These are phyloP conservation scores for Hyposoter didymator DNA, from an alignment of 2,888 invertebrate genomes.

Conservation along the genomic window DNA sequence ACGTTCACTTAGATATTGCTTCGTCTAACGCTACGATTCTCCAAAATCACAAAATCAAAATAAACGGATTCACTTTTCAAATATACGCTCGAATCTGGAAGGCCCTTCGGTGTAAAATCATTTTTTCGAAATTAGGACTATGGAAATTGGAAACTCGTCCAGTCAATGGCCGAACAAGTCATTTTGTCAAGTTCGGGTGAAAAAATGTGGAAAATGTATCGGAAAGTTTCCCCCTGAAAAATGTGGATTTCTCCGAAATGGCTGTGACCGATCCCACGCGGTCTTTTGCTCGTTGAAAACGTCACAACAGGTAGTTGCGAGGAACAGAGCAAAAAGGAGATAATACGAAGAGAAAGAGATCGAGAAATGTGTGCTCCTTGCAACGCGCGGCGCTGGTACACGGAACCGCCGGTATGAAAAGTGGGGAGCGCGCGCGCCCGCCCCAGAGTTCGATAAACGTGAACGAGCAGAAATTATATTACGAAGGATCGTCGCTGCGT, in stretches of 20 bases:
- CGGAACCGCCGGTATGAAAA: constrained; percentile 54
- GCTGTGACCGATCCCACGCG: constrained; percentile 61
- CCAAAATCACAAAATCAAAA: not conserved
- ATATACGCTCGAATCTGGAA: too few species aligned
- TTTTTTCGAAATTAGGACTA: too few species aligned
- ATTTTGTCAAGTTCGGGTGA: not conserved
- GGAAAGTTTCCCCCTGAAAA: not conserved
- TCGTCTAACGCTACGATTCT: not conserved
- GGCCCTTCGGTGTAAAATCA: too few species aligned
- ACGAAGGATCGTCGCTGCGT: constrained; percentile 55
- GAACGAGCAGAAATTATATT: constrained; percentile 45
- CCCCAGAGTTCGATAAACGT: constrained; percentile 64
- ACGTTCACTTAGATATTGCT: not conserved
- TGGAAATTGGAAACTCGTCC: not conserved
- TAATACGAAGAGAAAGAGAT: constrained; percentile 64
- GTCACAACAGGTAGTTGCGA: constrained; percentile 83
- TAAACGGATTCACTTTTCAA: not conserved
- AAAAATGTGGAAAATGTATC: not conserved
- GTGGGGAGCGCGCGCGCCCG: constrained; percentile 61
- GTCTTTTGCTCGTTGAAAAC: constrained; percentile 73
- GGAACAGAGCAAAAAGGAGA: constrained; percentile 62
- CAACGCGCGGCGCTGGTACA: constrained; percentile 70
- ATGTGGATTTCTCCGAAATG: constrained; percentile 13
- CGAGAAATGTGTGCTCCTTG: constrained; percentile 75
- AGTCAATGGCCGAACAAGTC: not conserved